Percentiles rank a stretch among this genome's conserved stretches.
Evolutionary conservation across 1,140 invertebrate genomes (phyloP).

Genomic region (Holotrichia oblita): DNA sequence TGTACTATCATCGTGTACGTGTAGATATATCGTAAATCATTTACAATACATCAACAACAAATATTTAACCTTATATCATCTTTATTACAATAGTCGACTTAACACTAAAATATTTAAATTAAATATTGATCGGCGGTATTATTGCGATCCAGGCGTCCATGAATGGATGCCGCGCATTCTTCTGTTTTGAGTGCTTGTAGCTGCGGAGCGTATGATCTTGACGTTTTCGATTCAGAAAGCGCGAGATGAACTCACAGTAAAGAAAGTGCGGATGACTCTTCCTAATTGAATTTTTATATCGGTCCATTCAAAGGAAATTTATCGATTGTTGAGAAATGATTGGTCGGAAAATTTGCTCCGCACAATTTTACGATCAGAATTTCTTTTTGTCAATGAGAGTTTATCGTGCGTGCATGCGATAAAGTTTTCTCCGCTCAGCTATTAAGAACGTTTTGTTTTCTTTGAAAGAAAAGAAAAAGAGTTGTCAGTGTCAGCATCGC

Average conservation of each 20-base stretch:
- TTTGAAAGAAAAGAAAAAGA: neutral
- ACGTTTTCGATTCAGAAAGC: conserved; percentile 18
- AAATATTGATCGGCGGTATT: conserved; percentile 14
- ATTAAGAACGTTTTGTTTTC: neutral
- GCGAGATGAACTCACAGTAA: neutral
- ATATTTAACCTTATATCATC: too few species aligned
- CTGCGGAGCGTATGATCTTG: conserved; percentile 18
- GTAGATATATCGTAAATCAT: too few species aligned
- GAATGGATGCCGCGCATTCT: conserved; percentile 36
- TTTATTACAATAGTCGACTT: neutral
- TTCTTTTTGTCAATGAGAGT: neutral
- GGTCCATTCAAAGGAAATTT: conserved; percentile 14
- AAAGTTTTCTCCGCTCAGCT: neutral
- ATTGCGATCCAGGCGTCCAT: neutral
- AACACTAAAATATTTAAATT: neutral
- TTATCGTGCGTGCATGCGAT: neutral
- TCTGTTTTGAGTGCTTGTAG: conserved; percentile 13
- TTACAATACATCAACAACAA: too few species aligned
- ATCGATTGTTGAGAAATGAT: conserved; percentile 27
- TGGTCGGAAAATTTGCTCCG: conserved; percentile 10
- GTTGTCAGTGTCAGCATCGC: neutral
- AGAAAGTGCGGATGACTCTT: conserved; percentile 38
- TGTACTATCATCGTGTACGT: too few species aligned
- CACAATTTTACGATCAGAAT: neutral
- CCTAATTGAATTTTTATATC: conserved; percentile 43